These are phyloP conservation scores for Pipra filicauda DNA, from an alignment of 2,113 vertebrate genomes.

Conservation along the genomic window DNA sequence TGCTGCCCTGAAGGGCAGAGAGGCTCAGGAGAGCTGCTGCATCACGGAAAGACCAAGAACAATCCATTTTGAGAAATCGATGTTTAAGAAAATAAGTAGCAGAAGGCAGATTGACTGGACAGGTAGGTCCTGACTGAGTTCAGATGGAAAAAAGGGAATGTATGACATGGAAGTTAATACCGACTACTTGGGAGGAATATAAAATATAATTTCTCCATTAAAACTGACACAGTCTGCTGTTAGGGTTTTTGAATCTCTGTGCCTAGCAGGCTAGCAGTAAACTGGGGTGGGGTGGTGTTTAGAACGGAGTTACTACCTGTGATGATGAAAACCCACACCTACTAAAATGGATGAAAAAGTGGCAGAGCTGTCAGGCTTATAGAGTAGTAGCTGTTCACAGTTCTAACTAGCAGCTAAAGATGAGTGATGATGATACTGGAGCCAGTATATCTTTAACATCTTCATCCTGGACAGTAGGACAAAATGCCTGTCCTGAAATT, in stretches of 20 bases:
- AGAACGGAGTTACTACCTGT: background rate
- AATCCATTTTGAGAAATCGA: background rate
- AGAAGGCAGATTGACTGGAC: background rate
- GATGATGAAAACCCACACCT: background rate
- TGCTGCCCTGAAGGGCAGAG: background rate
- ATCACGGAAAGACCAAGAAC: background rate
- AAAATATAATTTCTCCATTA: background rate
- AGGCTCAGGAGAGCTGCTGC: background rate
- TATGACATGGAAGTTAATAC: background rate
- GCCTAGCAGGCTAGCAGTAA: background rate
- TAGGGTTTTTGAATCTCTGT: background rate
- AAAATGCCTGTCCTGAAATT: background rate
- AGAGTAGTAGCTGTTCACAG: background rate
- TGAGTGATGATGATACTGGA: background rate
- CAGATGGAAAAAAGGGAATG: background rate
- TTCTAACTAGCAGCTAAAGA: background rate
- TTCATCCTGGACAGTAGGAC: background rate
- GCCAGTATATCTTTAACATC: background rate
- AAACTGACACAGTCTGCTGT: background rate
- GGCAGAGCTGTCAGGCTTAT: background rate
- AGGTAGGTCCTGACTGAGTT: background rate
- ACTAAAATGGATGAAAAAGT: background rate
- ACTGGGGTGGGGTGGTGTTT: background rate
- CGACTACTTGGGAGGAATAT: background rate
- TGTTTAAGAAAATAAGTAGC: background rate